phyloP scores from a whole-genome alignment of 2,888 invertebrate genomes.

The Cephus sareptanus region DNA sequence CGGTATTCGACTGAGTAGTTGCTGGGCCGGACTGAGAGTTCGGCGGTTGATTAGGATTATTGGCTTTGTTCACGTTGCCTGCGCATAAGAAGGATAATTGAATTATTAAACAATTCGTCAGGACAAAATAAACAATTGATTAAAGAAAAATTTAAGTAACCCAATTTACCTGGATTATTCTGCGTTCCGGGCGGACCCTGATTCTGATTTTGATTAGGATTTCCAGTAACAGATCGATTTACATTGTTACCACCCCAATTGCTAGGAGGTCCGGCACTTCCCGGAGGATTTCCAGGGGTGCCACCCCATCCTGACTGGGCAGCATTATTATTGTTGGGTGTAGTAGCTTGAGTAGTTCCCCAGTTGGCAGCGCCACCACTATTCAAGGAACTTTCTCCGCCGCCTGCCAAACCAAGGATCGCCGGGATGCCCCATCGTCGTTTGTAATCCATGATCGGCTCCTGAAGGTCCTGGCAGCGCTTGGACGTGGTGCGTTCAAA shows the following conservation, averaged over 20 bases:
- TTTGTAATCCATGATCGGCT: constrained; percentile 38
- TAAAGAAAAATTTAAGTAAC: constrained; percentile 13
- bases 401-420: constrained; percentile 77
- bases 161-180: constrained; percentile 49
- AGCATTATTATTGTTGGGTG: constrained; percentile 71
- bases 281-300: constrained; percentile 56
- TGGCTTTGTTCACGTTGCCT: constrained; percentile 64
- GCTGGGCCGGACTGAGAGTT: constrained; percentile 68
- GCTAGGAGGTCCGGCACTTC: constrained; percentile 48
- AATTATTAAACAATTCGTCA: not conserved
- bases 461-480: constrained; percentile 21
- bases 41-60: constrained; percentile 66
- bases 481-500: constrained; percentile 11
- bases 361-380: constrained; percentile 78
- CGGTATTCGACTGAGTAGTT: constrained; percentile 65
- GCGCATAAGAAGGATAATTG: not conserved
- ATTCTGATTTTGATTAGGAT: constrained; percentile 54
- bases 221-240: constrained; percentile 54
- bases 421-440: constrained; percentile 72
- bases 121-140: not conserved
- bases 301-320: constrained; percentile 69
- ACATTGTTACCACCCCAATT: constrained; percentile 58
- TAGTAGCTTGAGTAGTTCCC: constrained; percentile 80
- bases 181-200: constrained; percentile 55
- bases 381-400: constrained; percentile 85